phyloP scores from a whole-genome alignment of 2,888 invertebrate species.

The Coelinius sp. region DNA sequence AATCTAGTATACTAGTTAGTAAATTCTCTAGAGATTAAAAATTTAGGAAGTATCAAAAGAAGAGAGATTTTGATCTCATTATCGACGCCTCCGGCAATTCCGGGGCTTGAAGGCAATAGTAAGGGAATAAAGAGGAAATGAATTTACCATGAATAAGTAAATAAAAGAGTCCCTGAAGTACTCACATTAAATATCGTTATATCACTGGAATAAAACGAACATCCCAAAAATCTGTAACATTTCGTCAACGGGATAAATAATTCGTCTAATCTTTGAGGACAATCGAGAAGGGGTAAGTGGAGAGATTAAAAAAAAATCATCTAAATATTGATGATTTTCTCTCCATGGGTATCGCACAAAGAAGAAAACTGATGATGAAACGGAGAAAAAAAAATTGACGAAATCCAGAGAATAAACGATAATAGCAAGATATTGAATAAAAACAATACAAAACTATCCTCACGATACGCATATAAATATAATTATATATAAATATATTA shows the following conservation, averaged over 20 bases:
- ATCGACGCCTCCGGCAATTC: background rate
- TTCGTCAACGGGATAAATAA: background rate
- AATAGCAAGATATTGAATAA: background rate
- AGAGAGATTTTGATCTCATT: background rate
- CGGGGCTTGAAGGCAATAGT: slow-evolving; percentile 1
- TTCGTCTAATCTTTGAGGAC: slow-evolving; percentile 14
- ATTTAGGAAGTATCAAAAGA: slow-evolving; percentile 70
- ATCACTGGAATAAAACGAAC: background rate
- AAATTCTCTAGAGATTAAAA: slow-evolving; percentile 77
- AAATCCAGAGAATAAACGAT: slow-evolving; percentile 28
- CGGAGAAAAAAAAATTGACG: slow-evolving; percentile 29
- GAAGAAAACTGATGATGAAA: slow-evolving; percentile 26
- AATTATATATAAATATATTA: slow-evolving; percentile 35
- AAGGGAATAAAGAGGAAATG: background rate
- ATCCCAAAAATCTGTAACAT: background rate
- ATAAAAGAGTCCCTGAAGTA: background rate
- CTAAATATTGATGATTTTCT: background rate
- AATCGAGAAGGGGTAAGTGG: slow-evolving; percentile 27
- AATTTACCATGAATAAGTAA: slow-evolving; percentile 36
- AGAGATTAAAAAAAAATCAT: background rate
- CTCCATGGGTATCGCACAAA: slow-evolving; percentile 25
- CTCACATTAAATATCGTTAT: background rate
- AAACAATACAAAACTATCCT: slow-evolving; percentile 6
- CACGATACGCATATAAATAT: slow-evolving; percentile 15
- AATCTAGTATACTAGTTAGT: slow-evolving; percentile 76